Conservation (phyloP, 2,113 vertebrate species). For the Callocephalon fimbriatum region DNA sequence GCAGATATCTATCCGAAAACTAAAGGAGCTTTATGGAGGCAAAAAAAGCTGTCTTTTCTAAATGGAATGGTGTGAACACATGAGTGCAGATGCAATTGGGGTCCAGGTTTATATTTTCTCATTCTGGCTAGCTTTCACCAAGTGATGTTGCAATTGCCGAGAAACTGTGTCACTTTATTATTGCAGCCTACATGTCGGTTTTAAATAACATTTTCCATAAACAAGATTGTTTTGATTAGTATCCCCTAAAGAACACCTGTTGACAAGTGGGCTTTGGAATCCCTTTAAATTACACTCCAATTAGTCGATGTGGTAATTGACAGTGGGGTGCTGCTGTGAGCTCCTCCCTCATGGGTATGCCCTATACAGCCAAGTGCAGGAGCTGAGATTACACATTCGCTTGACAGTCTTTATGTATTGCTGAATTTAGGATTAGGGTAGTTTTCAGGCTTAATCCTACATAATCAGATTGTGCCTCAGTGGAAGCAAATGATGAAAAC, state of each 20-base stretch:
- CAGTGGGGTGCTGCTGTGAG: background rate
- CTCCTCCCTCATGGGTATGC: background rate
- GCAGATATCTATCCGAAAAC: conserved; percentile 47
- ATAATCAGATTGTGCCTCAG: background rate
- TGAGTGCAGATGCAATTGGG: conserved; percentile 20
- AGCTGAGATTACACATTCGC: background rate
- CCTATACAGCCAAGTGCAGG: background rate
- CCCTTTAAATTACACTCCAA: background rate
- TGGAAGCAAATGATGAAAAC: background rate
- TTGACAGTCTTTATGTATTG: background rate
- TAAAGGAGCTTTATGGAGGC: conserved; percentile 60
- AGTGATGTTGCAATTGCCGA: background rate
- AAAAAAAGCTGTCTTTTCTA: conserved; percentile 57
- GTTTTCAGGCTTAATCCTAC: background rate
- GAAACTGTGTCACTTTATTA: conserved; percentile 43
- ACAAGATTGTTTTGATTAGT: conserved; percentile 46
- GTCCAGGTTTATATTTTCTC: conserved; percentile 32
- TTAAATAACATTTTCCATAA: conserved; percentile 61
- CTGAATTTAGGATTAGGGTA: background rate
- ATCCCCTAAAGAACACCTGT: conserved; percentile 19
- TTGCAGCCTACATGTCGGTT: conserved; percentile 32
- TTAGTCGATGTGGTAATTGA: background rate
- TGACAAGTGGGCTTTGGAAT: conserved; percentile 13
- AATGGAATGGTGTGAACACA: conserved; percentile 37
- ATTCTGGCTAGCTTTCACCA: background rate